Percentiles rank a stretch among this genome's conserved stretches.
These are phyloP conservation scores for Carettochelys insculpta DNA, from an alignment of 2,113 vertebrate species.

Conservation along the genomic window DNA sequence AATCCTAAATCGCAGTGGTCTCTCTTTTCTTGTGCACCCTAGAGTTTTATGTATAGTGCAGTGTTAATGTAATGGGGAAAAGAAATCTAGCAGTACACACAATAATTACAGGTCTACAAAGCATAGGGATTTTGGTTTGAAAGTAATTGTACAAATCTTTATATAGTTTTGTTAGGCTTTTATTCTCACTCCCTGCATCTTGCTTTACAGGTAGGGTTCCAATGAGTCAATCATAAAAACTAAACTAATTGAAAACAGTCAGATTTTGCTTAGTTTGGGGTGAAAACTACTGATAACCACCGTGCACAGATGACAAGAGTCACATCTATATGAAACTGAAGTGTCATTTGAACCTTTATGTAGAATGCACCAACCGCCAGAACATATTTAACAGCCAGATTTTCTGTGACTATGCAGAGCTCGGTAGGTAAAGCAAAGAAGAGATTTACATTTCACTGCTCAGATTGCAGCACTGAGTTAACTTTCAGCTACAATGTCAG, in stretches of 20 bases:
- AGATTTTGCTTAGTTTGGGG: background rate
- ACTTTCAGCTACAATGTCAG: background rate
- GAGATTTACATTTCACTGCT: background rate
- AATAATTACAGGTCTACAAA: fast-evolving
- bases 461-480: background rate
- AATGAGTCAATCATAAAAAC: background rate
- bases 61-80: background rate
- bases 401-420: conserved; percentile 5
- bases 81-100: background rate
- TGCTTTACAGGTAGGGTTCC: background rate
- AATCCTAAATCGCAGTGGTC: background rate
- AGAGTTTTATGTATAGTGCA: background rate
- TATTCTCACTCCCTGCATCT: background rate
- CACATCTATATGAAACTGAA: background rate
- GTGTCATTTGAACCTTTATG: background rate
- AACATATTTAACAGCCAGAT: background rate
- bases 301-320: background rate
- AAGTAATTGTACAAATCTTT: background rate
- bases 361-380: background rate
- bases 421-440: background rate
- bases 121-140: background rate
- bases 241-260: background rate
- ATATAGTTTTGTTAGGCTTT: background rate
- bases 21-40: background rate
- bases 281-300: background rate